These are phyloP conservation scores for Hippopotamyrus pictus DNA, from an alignment of 2,797 vertebrate genomes.

Conservation along the genomic window DNA sequence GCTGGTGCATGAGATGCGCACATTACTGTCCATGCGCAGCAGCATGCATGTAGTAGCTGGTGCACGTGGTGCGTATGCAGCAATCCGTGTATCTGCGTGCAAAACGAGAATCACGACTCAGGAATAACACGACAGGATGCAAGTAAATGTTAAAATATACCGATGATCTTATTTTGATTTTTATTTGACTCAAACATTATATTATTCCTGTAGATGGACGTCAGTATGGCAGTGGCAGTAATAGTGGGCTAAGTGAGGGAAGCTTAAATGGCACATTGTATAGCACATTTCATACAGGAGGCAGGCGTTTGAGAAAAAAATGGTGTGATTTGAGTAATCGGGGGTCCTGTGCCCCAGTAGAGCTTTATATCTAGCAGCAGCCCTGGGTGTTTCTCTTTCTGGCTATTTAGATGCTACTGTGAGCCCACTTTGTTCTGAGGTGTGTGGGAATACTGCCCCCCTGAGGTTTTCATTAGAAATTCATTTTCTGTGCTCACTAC, in stretches of 20 bases:
- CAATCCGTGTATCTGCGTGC: background rate
- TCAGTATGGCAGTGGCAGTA: background rate
- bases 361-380: background rate
- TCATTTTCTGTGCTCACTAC: background rate
- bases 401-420: background rate
- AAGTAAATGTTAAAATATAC: background rate
- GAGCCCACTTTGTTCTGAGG: background rate
- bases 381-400: background rate
- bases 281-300: background rate
- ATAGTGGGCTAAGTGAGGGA: background rate
- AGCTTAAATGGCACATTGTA: background rate
- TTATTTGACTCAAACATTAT: background rate
- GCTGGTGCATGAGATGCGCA: no score
- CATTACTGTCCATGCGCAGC: no score
- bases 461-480: background rate
- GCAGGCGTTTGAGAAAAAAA: background rate
- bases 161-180: background rate
- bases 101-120: background rate
- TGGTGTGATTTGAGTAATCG: background rate
- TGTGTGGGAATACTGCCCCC: background rate
- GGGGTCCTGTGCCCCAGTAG: background rate
- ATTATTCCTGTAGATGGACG: background rate
- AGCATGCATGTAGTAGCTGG: no score
- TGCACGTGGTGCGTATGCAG: background rate
- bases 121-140: background rate